Evolutionary conservation across 2,797 vertebrate species (phyloP), one percentile per base, ranked within the genome.

Genomic region (Enteromius mattozi): DNA sequence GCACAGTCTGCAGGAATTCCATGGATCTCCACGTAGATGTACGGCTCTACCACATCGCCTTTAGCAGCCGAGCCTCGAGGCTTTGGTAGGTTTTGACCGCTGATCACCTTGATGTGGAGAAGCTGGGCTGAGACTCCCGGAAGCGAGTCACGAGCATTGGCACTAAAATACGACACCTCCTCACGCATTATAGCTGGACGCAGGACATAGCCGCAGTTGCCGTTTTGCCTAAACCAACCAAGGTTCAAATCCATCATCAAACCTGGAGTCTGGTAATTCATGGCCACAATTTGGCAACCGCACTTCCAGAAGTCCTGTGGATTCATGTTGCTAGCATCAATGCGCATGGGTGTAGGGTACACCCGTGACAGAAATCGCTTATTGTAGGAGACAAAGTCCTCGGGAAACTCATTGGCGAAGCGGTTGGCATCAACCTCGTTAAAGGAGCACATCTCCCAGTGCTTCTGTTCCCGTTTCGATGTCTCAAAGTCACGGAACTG

Each of bases 221-320:
- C 97, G 0, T 98, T 98, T 89, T 97, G 97, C 84, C 94, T 92
- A 91, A 98, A 98, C 97, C 97, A 98, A 78, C 97, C 97, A 0
- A 95, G 91, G 1, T 98, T 97, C 59, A 98, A 95, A 91, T 98
- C 97, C 97, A 97, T 97, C 97, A 98, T 98, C 80, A 98, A 91
- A 17, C 97, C 97, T 0, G 96, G 97, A 0, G 97, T 98, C 90
- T 98, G 97, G 89, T 97, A 97, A 92, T 98, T 98, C 97, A 98
- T 97, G 77, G 97, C 96, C 85, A 98, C 97, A 89, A 98, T 97
- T 88, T 98, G 97, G 90, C 97, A 98, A 86, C 97, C 97, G 0
- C 97, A 97, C 86, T 98, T 98, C 97, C 97, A 98, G 91, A 97
- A 98, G 88, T 98, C 97, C 93, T 98, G 97, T 2, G 97, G 97